Percentiles rank a stretch among this genome's conserved stretches.
These are phyloP conservation scores for Pocota personata DNA, from an alignment of 2,888 invertebrate species.

Conservation along the genomic window DNA sequence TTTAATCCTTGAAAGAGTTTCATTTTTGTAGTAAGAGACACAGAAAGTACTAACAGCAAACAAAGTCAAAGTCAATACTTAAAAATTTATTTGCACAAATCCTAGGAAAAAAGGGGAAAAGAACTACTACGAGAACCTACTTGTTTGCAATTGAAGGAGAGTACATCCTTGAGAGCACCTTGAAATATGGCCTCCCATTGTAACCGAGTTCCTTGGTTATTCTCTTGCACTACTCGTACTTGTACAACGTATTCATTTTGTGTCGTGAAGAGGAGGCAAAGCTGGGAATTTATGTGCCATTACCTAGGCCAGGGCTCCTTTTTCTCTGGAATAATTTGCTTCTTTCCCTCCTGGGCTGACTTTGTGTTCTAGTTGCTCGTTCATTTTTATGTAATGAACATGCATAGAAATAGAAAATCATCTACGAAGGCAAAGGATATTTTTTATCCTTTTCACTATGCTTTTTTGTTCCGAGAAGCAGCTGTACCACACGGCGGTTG, in stretches of 20 bases:
- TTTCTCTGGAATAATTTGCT: not conserved
- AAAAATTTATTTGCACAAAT: slow-evolving; percentile 65
- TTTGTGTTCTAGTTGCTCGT: slow-evolving; percentile 34
- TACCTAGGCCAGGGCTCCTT: slow-evolving; percentile 61
- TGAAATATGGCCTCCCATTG: slow-evolving; percentile 67
- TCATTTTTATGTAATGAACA: slow-evolving; percentile 58
- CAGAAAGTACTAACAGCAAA: not conserved
- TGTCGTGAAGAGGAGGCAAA: slow-evolving; percentile 54
- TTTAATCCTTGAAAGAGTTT: slow-evolving; percentile 47
- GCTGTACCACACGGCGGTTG: slow-evolving; percentile 17
- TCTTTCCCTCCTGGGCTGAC: slow-evolving; percentile 2
- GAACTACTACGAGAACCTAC: not conserved
- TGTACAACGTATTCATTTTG: slow-evolving; percentile 61
- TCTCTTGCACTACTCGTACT: slow-evolving; percentile 28
- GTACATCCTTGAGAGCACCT: slow-evolving; percentile 57
- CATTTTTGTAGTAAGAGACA: not conserved
- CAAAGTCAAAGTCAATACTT: slow-evolving; percentile 67
- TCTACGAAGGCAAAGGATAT: slow-evolving; percentile 36
- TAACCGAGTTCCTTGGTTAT: slow-evolving; percentile 49
- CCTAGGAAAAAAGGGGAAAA: not conserved
- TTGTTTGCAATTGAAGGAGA: slow-evolving; percentile 2
- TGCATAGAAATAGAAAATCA: slow-evolving; percentile 72
- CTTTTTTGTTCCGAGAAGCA: not conserved
- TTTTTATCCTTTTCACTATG: slow-evolving; percentile 23
- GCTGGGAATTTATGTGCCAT: slow-evolving; percentile 67